These are phyloP conservation scores for Arizona elegans DNA, from an alignment of 2,113 vertebrate species.

Conservation along the genomic window DNA sequence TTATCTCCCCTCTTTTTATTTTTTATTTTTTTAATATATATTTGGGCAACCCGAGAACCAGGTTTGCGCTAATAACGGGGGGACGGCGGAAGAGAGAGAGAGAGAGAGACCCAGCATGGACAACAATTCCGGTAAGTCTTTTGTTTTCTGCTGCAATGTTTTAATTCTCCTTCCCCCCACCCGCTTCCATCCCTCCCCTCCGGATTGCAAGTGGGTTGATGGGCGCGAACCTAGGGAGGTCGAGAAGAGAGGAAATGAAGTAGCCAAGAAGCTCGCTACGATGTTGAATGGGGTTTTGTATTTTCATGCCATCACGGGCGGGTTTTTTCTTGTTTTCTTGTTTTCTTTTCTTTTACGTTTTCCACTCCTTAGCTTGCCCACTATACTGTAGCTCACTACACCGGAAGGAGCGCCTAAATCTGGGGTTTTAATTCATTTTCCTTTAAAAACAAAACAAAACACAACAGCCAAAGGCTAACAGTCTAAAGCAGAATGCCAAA, in stretches of 20 bases:
- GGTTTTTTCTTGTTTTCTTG: neutral
- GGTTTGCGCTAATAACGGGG: neutral
- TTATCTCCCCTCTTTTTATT: neutral
- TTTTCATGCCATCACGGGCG: neutral
- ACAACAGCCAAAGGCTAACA: neutral
- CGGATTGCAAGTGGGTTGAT: neutral
- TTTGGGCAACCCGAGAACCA: neutral
- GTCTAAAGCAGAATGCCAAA: too few species aligned
- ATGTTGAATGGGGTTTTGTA: neutral
- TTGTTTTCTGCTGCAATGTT: neutral
- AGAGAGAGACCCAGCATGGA: conserved; percentile 4
- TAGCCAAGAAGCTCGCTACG: neutral
- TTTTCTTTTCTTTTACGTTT: neutral
- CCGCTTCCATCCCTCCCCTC: neutral
- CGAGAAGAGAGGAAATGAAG: neutral
- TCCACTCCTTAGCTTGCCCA: neutral
- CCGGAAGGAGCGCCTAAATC: neutral
- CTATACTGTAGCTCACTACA: neutral
- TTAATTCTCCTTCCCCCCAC: neutral
- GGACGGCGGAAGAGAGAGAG: neutral
- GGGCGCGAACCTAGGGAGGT: neutral
- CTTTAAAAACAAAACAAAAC: neutral
- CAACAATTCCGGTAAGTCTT: conserved; percentile 20
- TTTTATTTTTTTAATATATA: too few species aligned
- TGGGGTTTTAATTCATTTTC: neutral